These are phyloP conservation scores for Eulimnadia texana DNA, from an alignment of 1,140 invertebrate species.

Conservation along the genomic window DNA sequence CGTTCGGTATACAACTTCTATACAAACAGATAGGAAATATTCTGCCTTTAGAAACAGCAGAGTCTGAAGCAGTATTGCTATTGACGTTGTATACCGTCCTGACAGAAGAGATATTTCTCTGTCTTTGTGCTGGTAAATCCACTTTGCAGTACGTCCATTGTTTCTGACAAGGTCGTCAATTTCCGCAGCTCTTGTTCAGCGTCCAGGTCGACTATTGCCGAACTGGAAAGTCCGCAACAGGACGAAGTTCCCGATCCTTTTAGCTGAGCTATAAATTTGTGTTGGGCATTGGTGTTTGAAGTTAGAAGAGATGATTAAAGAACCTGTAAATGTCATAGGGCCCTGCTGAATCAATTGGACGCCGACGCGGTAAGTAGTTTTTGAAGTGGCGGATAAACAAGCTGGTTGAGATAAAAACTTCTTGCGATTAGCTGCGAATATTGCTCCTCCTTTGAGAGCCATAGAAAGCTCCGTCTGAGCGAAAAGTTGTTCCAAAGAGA, in stretches of 20 bases:
- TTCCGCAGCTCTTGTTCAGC: neutral
- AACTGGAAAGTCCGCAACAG: neutral
- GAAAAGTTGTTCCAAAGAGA: no score
- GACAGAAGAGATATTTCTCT: conserved; percentile 4
- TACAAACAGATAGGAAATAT: neutral
- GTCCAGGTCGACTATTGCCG: neutral
- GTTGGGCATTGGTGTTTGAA: neutral
- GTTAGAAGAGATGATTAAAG: neutral
- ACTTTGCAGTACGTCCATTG: neutral
- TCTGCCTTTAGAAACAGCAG: neutral
- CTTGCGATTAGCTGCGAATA: conserved; percentile 1
- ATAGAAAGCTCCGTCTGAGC: neutral
- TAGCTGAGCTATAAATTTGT: neutral
- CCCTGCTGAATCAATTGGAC: neutral
- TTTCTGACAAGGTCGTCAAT: neutral
- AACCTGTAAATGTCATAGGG: neutral
- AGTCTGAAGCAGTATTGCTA: no score
- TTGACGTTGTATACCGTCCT: neutral
- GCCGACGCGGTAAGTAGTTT: conserved; percentile 1
- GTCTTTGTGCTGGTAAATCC: neutral
- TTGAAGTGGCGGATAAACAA: neutral
- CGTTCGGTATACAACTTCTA: neutral
- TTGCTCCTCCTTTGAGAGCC: conserved; percentile 4
- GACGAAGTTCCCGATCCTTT: neutral
- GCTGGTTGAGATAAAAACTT: conserved; percentile 4